Evolutionary conservation across 2,113 vertebrate species (phyloP).

Genomic region (Micromys minutus): DNA sequence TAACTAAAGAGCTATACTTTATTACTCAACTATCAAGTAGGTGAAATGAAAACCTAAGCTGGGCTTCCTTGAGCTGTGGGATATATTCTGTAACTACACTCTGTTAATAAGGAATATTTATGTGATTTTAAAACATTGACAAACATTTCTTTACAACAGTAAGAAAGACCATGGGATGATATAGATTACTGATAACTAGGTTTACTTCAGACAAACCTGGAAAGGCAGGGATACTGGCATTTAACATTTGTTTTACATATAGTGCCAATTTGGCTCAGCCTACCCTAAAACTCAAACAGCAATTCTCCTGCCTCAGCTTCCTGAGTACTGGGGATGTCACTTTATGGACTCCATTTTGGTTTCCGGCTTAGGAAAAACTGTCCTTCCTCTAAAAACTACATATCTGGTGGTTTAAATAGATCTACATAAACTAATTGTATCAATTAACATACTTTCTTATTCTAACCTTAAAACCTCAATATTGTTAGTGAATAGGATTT

Average conservation of each 20-base stretch:
- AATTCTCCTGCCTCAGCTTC: neutral
- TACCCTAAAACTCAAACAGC: neutral
- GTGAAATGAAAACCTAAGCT: neutral
- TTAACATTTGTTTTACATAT: neutral
- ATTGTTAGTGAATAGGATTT: no score
- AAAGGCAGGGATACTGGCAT: neutral
- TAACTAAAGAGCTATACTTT: neutral
- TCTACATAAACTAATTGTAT: neutral
- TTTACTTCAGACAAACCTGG: neutral
- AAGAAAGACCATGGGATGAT: neutral
- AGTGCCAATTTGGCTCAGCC: no score
- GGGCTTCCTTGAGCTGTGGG: slow-evolving; percentile 6
- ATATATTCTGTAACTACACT: neutral
- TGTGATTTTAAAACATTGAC: neutral
- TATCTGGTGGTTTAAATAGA: neutral
- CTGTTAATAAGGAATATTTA: slow-evolving; percentile 7
- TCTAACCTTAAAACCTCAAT: neutral
- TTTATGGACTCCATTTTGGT: neutral
- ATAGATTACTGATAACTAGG: neutral
- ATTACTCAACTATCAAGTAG: neutral
- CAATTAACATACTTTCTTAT: neutral
- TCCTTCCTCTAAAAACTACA: neutral
- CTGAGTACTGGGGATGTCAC: neutral
- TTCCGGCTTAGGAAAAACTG: neutral
- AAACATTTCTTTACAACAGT: neutral